Conservation (phyloP, 2,797 vertebrate species). For the Pangasius djambal region DNA sequence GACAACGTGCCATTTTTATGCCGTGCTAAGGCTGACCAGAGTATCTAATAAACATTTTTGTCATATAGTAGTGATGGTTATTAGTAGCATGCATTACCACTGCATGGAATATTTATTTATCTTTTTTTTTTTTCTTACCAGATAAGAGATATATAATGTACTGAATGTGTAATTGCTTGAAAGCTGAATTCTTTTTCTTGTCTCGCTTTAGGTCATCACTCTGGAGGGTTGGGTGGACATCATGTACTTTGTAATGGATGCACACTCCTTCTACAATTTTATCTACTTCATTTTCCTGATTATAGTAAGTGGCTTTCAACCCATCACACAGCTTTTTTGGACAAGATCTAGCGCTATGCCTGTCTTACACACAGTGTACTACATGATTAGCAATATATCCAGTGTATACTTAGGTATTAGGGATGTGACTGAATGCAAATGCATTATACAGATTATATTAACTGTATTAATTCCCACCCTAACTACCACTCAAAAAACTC, state of each 20-base stretch:
- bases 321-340: slow-evolving; percentile 14
- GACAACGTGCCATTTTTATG: background rate
- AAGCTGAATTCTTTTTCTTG: slow-evolving; percentile 8
- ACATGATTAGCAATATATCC: background rate
- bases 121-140: background rate
- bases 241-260: slow-evolving; percentile 99
- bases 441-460: background rate
- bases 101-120: background rate
- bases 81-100: background rate
- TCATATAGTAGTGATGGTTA: background rate
- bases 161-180: background rate
- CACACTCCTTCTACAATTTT: slow-evolving; percentile 99
- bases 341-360: background rate
- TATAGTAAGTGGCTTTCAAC: slow-evolving; percentile 79
- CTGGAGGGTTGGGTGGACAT: slow-evolving; percentile 99
- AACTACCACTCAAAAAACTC: background rate
- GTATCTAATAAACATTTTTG: background rate
- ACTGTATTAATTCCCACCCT: background rate
- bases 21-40: background rate
- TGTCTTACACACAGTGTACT: background rate
- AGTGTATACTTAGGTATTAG: background rate
- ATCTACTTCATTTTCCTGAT: slow-evolving; percentile 98
- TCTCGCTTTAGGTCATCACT: slow-evolving; percentile 88
- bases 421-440: background rate
- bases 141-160: background rate